Evolutionary conservation across 2,113 vertebrate genomes (phyloP).

Genomic region (Hyperopisus bebe): DNA sequence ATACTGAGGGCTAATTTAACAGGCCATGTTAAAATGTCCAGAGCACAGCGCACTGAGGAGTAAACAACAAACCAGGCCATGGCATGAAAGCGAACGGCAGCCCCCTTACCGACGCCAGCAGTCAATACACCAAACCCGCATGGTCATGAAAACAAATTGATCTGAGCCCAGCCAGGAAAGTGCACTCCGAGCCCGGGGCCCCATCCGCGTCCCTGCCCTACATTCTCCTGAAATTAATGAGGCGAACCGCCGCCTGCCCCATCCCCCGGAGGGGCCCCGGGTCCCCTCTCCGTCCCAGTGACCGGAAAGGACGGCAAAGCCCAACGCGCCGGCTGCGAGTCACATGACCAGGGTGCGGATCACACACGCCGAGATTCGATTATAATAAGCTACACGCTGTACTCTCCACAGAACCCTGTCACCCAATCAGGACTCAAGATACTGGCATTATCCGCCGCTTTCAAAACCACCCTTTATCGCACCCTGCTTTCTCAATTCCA

Average conservation of each 20-base stretch:
- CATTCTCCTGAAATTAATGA: background rate
- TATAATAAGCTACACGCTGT: background rate
- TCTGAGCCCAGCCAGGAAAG: background rate
- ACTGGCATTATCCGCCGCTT: background rate
- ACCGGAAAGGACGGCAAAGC: background rate
- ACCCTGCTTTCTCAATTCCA: conserved; percentile 17
- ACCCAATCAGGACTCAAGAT: background rate
- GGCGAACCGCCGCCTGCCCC: background rate
- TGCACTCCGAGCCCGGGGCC: background rate
- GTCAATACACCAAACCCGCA: background rate
- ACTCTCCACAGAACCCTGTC: background rate
- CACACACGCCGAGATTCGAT: background rate
- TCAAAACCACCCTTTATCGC: conserved; percentile 18
- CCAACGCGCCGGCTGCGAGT: background rate
- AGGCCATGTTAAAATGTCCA: background rate
- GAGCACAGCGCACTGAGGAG: background rate
- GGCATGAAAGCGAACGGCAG: background rate
- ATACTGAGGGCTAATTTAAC: background rate
- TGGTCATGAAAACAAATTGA: background rate
- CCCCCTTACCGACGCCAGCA: background rate
- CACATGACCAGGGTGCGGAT: background rate
- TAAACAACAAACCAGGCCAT: background rate
- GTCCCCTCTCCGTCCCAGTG: background rate
- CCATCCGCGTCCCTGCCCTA: background rate
- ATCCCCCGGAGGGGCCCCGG: background rate